Base-by-base conservation (phyloP, 2,888 invertebrate genomes). In the Cinara cedri region DNA sequence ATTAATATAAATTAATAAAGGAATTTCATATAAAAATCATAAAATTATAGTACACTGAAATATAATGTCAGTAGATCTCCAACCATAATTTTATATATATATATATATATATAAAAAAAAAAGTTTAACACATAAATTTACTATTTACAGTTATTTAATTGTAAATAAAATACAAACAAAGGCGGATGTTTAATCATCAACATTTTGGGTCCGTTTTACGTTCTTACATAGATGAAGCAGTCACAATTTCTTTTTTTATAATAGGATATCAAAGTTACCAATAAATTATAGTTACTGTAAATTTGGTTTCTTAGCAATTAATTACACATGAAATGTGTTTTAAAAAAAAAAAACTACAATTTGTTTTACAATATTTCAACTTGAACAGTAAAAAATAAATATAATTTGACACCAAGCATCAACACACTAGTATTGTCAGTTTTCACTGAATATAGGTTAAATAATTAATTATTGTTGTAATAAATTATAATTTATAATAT, bases 21-120 rank as follows among this genome's bases (percentile, higher is more conserved):
- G 54, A 55, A 68, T 68, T 68, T 34, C 3, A 34, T 57, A 76
- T 57, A 57, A 68, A 55, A 78, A 60, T 75, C 57, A 68, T 57
- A 68, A 78, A 68, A 63, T 74, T 57, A 70, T 78, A 60, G 60
- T 78, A 78, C 76, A 78, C 66, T 49, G 49, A 60, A 78, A 75
- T 68, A 78, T 78, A 78, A 78, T 78, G 57, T 26, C 76, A 78
- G 57, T 78, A 57, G 66, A n/a, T 51, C 57, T 68, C 57, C 63
- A 68, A 68, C 60, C 60, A 16, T 70, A 68, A 76, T 78, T 70
- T n/a, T n/a, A n/a, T n/a, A n/a, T n/a, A n/a, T n/a, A n/a, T n/a
- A n/a, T n/a, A n/a, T n/a, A 34, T 42, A 42, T 63, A 10, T 19
- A 66, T 46, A 57, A 68, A 68, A 68, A 68, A 68, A 46, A 62